Evolutionary conservation across 2,797 vertebrate species (phyloP).

Genomic region (Salarias fasciatus): DNA sequence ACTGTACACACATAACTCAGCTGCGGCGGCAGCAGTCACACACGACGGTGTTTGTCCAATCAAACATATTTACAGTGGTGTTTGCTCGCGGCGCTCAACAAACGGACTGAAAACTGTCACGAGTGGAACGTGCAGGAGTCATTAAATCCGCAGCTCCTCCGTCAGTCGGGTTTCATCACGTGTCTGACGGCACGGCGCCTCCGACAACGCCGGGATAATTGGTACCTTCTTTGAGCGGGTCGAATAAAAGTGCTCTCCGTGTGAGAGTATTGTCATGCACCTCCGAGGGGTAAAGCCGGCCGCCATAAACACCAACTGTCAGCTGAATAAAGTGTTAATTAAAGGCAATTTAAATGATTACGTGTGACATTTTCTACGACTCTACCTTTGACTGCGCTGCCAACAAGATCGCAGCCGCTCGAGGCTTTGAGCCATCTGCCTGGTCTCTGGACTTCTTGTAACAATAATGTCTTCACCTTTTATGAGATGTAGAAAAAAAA

Average conservation of each 20-base stretch:
- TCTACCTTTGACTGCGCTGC: no score
- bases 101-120: background rate
- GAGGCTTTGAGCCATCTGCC: no score
- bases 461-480: no score
- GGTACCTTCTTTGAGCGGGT: background rate
- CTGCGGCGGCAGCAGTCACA: slow-evolving; percentile 5
- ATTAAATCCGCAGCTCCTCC: background rate
- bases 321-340: background rate
- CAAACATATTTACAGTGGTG: background rate
- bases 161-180: background rate
- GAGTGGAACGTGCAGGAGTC: background rate
- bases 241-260: background rate
- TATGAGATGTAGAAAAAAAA: no score
- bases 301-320: background rate
- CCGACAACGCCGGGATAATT: background rate
- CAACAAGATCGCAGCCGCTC: no score
- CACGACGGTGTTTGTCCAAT: background rate
- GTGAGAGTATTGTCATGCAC: background rate
- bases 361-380: no score
- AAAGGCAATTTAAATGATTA: no score
- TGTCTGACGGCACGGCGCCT: background rate
- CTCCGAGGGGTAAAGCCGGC: background rate
- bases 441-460: no score
- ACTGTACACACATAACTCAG: no score
- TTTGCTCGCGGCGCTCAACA: background rate